Evolutionary conservation across 1,140 invertebrate genomes (phyloP).

Genomic region (Medauroidea extradentata): DNA sequence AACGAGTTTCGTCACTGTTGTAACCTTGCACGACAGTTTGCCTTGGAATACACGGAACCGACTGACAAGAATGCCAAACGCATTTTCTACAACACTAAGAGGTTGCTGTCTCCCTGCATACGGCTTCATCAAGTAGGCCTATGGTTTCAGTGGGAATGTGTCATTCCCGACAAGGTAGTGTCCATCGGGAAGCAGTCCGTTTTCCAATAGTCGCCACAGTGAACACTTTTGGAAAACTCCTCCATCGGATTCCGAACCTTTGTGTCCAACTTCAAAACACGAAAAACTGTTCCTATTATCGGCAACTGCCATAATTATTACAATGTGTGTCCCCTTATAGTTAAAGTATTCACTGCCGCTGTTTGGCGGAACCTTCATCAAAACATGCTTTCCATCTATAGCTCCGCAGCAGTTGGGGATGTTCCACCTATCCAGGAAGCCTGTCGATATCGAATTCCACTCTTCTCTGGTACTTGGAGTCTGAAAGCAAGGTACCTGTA

Average conservation of each 20-base stretch:
- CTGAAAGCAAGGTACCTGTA: background rate
- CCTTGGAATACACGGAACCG: conserved; percentile 15
- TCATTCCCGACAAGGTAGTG: conserved; percentile 35
- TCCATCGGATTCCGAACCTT: background rate
- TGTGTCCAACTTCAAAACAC: conserved; percentile 34
- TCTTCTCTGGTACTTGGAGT: conserved; percentile 17
- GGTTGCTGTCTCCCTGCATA: conserved; percentile 22
- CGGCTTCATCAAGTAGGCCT: conserved; percentile 31
- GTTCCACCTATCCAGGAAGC: conserved; percentile 39
- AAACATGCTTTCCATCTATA: conserved; percentile 43
- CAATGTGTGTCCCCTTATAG: conserved; percentile 38
- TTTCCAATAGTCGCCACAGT: conserved; percentile 1
- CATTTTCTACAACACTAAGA: conserved; percentile 38
- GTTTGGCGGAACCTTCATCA: conserved; percentile 28
- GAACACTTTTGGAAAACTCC: conserved; percentile 7
- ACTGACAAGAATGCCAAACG: conserved; percentile 36
- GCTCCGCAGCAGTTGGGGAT: conserved; percentile 40
- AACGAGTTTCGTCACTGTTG: too few species aligned
- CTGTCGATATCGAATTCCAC: conserved; percentile 21
- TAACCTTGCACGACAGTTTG: too few species aligned
- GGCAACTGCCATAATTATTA: conserved; percentile 34
- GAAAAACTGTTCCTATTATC: conserved; percentile 37
- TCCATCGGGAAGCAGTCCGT: too few species aligned
- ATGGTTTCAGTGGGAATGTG: conserved; percentile 30
- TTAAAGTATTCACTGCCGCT: conserved; percentile 38